Percentiles rank a stretch among this genome's conserved stretches.
These are phyloP conservation scores for Athalia rosae DNA, from an alignment of 2,888 invertebrate species.

Conservation along the genomic window DNA sequence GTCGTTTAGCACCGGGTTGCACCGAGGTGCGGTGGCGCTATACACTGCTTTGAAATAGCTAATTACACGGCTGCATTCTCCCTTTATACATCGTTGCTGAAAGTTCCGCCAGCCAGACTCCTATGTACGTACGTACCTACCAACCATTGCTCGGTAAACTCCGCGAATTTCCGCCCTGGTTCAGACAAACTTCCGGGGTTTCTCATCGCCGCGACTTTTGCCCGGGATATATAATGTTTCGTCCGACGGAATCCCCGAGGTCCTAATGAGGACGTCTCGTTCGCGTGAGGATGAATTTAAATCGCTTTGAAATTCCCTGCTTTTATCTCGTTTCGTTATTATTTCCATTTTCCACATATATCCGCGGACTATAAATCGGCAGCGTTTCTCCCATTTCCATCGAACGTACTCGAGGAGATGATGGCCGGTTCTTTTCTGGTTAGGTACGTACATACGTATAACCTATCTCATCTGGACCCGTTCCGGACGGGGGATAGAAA, in stretches of 20 bases:
- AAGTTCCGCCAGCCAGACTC: background rate
- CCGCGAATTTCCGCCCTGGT: background rate
- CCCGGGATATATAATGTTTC: too few relatives aligned
- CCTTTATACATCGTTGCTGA: background rate
- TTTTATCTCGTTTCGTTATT: too few relatives aligned
- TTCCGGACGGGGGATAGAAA: constrained; percentile 39
- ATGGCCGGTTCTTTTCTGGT: constrained; percentile 21
- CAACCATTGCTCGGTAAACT: constrained; percentile 14
- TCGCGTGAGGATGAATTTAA: too few relatives aligned
- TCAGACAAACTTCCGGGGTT: constrained; percentile 11
- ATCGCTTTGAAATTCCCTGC: too few relatives aligned
- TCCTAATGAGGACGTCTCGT: too few relatives aligned
- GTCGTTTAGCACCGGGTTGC: constrained; percentile 13
- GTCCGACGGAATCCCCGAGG: background rate
- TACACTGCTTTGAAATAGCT: background rate
- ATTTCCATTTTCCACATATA: too few relatives aligned
- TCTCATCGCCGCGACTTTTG: too few relatives aligned
- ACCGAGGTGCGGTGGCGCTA: background rate
- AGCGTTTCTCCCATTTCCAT: background rate
- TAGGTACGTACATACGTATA: background rate
- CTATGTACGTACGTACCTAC: too few relatives aligned
- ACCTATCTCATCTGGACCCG: constrained; percentile 11
- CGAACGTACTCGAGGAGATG: constrained; percentile 15
- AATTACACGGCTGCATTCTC: constrained; percentile 34
- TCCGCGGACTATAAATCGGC: too few relatives aligned